Evolutionary conservation across 2,888 invertebrate species (phyloP).

Genomic region (Euclidia mi): DNA sequence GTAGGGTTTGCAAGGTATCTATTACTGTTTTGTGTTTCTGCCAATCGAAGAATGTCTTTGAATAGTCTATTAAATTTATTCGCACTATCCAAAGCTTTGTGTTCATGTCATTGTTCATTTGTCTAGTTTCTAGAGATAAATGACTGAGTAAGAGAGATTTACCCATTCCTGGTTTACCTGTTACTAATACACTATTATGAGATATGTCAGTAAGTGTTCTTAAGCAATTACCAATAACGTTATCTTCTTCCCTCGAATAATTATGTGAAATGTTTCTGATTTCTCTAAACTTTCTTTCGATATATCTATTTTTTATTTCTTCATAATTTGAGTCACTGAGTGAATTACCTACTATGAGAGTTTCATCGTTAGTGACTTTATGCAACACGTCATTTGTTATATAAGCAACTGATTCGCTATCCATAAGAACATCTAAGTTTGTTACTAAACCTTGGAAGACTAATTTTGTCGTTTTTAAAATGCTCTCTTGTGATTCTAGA

Average conservation of each 20-base stretch:
- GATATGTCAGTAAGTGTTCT: conserved; percentile 22
- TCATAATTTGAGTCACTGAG: conserved; percentile 20
- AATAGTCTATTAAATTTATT: conserved; percentile 19
- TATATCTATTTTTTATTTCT: conserved; percentile 24
- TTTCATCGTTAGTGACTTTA: conserved; percentile 15
- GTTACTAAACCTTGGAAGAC: conserved; percentile 15
- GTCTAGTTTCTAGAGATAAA: conserved; percentile 39
- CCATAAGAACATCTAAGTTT: conserved; percentile 1
- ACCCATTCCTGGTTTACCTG: conserved; percentile 48
- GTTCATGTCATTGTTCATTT: conserved; percentile 18
- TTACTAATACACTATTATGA: conserved; percentile 18
- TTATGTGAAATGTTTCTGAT: no score
- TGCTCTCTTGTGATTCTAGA: background rate
- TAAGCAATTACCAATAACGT: background rate
- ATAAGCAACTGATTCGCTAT: conserved; percentile 4
- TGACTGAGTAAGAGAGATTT: conserved; percentile 48
- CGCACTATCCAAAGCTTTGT: conserved; percentile 28
- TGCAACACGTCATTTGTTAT: conserved; percentile 10
- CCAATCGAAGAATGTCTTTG: conserved; percentile 16
- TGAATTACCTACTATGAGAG: conserved; percentile 15
- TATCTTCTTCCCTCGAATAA: background rate
- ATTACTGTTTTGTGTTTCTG: conserved; percentile 3
- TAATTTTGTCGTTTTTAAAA: conserved; percentile 5
- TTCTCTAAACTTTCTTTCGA: conserved; percentile 20
- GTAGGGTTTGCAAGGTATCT: conserved; percentile 2